Evolutionary conservation across 2,888 invertebrate genomes (phyloP), one percentile per base, ranked within the genome.

Genomic region (Acanthosepion esculentum): DNA sequence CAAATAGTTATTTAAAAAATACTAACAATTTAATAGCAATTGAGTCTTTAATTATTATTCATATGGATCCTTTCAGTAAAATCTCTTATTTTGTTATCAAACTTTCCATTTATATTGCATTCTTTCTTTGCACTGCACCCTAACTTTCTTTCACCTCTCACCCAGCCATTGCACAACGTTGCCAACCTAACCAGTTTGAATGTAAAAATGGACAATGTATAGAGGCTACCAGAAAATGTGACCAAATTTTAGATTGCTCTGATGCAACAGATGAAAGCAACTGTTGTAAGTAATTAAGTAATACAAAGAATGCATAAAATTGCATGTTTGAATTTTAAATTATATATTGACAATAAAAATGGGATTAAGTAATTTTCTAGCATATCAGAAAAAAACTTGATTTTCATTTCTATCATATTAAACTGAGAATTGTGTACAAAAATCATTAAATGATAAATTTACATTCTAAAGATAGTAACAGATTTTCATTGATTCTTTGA

Each of bases 131-230:
- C 78, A n/a, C 8, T 33, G n/a, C 15, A 33, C n/a, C n/a, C 12
- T 7, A 26, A 23, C 2, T 64, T 64, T 64, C 23, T 64, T 8
- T 64, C 64, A 1, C 26, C 78, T 10, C 33, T 15, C n/a, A 3
- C 10, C 6, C 8, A 78, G 78, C 78, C 10, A 78, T 33, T 5
- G 1, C 78, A 78, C 78, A 78, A 78, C n/a, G n/a, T 78, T 78
- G 78, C 12, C 78, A 33, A 78, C n/a, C 78, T n/a, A n/a, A 78
- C 78, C 78, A 78, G 15, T 78, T 78, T 15, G 3, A 78, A 78
- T 78, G 78, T 78, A 78, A 78, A 78, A n/a, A 78, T n/a, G 78
- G 78, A 78, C 78, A 78, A 78, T 78, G 78, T n/a, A 78, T 78
- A 12, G n/a, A 78, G 10, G 78, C 78, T 78, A 78, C 12, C n/a